A percentile compares a stretch with the other conserved stretches of the same genome.
Evolutionary conservation across 2,113 vertebrate species (phyloP).

Genomic region (Centrocercus urophasianus): DNA sequence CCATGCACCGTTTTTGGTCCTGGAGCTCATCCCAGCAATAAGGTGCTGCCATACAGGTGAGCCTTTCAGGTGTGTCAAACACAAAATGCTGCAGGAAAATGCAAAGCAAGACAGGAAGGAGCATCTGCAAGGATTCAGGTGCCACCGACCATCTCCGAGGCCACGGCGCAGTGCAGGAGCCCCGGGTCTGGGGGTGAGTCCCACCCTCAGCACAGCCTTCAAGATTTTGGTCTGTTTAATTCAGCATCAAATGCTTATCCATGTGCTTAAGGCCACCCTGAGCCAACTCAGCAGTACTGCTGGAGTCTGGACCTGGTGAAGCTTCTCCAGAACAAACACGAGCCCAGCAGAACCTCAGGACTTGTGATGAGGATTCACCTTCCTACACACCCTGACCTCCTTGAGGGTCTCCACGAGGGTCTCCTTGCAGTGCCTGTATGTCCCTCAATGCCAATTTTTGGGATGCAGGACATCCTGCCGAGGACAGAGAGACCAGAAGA

Average conservation of each 20-base stretch:
- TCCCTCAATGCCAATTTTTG: background rate
- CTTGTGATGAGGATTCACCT: fast-evolving
- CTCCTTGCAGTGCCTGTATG: background rate
- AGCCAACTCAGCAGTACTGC: background rate
- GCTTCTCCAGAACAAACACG: background rate
- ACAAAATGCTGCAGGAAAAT: background rate
- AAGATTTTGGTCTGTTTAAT: background rate
- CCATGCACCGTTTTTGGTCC: background rate
- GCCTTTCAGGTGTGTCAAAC: background rate
- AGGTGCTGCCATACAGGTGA: background rate
- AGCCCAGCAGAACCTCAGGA: background rate
- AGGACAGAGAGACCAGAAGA: background rate
- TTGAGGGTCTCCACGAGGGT: too few species aligned
- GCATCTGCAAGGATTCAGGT: background rate
- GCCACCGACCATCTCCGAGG: background rate
- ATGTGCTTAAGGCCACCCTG: background rate
- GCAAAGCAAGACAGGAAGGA: background rate
- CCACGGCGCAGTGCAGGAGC: background rate
- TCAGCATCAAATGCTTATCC: background rate
- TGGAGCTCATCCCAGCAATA: background rate
- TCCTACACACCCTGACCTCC: background rate
- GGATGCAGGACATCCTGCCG: background rate
- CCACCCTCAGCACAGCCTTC: background rate
- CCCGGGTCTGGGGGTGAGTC: background rate
- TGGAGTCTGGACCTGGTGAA: background rate